These are phyloP conservation scores for Dinoponera quadriceps DNA, from an alignment of 1,140 invertebrate species.

Conservation along the genomic window DNA sequence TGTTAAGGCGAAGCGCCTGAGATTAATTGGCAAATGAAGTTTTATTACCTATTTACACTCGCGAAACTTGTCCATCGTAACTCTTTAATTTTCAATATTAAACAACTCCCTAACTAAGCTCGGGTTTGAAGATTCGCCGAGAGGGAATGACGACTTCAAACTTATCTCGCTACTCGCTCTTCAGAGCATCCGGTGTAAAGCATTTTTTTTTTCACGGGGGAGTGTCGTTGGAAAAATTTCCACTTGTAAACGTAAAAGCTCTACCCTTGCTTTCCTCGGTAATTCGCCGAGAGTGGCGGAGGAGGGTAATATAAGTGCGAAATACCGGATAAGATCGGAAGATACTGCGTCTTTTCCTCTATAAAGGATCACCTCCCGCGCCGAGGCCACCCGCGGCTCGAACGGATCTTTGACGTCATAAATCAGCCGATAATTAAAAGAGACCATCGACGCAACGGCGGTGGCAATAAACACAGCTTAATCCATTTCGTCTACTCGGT, in stretches of 20 bases:
- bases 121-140: conserved; percentile 32
- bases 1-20: conserved; percentile 41
- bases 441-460: conserved; percentile 61
- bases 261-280: conserved; percentile 18
- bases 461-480: conserved; percentile 71
- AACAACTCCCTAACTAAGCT: conserved; percentile 39
- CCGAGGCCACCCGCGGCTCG: conserved; percentile 65
- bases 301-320: conserved; percentile 24
- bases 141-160: conserved; percentile 22
- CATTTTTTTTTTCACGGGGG: conserved; percentile 30
- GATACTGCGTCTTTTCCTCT: neutral
- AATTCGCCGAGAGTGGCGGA: conserved; percentile 52
- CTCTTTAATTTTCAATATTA: conserved; percentile 58
- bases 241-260: neutral
- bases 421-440: conserved; percentile 79
- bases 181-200: conserved; percentile 25
- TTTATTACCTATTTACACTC: conserved; percentile 56
- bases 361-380: conserved; percentile 53
- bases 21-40: conserved; percentile 54
- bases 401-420: conserved; percentile 59
- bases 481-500: conserved; percentile 74
- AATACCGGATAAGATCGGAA: conserved; percentile 52
- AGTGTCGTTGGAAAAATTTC: conserved; percentile 44
- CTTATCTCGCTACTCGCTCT: conserved; percentile 18
- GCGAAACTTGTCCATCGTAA: conserved; percentile 34